Evolutionary conservation across 2,888 invertebrate genomes (phyloP).

Genomic region (Dynastes hyllus): DNA sequence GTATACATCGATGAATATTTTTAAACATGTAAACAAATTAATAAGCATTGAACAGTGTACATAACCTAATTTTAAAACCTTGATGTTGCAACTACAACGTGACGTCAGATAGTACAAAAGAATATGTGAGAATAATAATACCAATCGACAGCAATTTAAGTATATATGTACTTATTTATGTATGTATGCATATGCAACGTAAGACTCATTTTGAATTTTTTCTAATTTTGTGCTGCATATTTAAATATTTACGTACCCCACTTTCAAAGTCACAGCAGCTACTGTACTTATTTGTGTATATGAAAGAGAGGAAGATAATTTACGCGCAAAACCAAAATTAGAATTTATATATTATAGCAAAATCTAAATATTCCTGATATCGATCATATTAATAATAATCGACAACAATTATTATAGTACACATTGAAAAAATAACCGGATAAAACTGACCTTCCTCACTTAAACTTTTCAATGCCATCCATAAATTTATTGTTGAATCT

Average conservation of each 20-base stretch:
- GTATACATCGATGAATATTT: conserved; percentile 30
- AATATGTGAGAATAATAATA: conserved; percentile 15
- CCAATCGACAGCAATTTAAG: background rate
- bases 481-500: conserved; percentile 19
- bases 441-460: conserved; percentile 48
- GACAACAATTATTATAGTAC: background rate
- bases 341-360: background rate
- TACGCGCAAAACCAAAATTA: background rate
- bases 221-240: conserved; percentile 1
- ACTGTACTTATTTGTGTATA: no score
- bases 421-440: conserved; percentile 4
- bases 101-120: conserved; percentile 32
- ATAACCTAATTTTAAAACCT: conserved; percentile 45
- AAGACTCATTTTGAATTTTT: background rate
- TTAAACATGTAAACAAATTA: conserved; percentile 43
- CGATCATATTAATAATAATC: background rate
- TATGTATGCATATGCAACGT: background rate
- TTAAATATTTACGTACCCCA: conserved; percentile 15
- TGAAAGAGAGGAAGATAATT: background rate
- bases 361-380: background rate
- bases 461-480: conserved; percentile 30
- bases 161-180: background rate
- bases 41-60: conserved; percentile 44
- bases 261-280: background rate
- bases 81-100: conserved; percentile 34